Base-by-base conservation (phyloP, 1,140 invertebrate species). In the Listronotus bonariensis region DNA sequence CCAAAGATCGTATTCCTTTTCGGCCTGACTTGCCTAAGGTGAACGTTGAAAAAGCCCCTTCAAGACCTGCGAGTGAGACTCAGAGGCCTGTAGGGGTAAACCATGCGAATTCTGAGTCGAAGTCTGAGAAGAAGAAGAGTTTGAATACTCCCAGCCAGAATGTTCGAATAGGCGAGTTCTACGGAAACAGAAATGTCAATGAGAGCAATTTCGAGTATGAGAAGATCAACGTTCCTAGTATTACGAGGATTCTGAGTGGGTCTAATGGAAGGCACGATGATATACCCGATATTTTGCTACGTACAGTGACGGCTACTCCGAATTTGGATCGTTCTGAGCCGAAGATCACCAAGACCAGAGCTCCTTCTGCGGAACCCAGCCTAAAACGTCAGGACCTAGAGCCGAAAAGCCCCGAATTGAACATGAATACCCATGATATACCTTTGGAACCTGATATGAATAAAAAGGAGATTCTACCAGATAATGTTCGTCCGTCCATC, bases 191-290 rank as follows among this genome's bases (percentile, higher is more conserved):
- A 7, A 72, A 79, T 41, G 51, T 68, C 11, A 77, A 73, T 53
- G 74, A 76, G 20, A 75, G 65, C 31, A 76, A 64, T 64, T 79
- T 78, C 51, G 76, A 78, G 64, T 78, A 78, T 56, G 76, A 78
- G 36, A 76, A 77, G 65, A 68, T 63, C 17, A 67, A 62, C 20
- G 75, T 76, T 5, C 72, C 76, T 1, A 90, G 88, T 57, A 91
- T 93, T 62, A 89, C 89, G 0, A 82, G 91, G 46, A 92, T 93
- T 69, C 79, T 93, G 0, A 89, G 88, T 8, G 90, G 91, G 0
- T 91, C 90, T 40, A 92, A 90, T 74, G 91, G 91, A 0, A 80
- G 88, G 6, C 91, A 90, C 68, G 88, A 91, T 61, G 89, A 91
- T 64, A 88, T 91, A 42, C 88, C 90, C 0, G 89, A 89, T 54